Evolutionary conservation across 2,113 vertebrate species (phyloP).

Genomic region (Sterna hirundo): DNA sequence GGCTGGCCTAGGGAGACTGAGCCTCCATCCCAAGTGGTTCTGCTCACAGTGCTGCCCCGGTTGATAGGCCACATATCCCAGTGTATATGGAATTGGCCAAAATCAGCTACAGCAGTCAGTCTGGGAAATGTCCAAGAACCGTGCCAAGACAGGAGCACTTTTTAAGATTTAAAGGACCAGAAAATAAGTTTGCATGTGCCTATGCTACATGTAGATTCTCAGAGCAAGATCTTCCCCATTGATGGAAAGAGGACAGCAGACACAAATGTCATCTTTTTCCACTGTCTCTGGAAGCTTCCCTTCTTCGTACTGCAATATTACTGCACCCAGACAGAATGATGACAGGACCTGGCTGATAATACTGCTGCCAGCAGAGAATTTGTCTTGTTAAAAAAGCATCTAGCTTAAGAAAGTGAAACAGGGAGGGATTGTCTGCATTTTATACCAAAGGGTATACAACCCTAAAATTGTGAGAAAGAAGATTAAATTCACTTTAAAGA

Average conservation of each 20-base stretch:
- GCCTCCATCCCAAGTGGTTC: neutral
- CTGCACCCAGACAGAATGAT: neutral
- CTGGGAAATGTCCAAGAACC: neutral
- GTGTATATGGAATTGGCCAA: accelerated
- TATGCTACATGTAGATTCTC: neutral
- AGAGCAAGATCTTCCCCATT: neutral
- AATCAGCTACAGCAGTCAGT: neutral
- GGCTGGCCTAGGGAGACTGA: neutral
- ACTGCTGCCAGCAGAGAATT: neutral
- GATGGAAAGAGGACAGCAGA: neutral
- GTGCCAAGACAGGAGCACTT: neutral
- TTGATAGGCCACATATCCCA: neutral
- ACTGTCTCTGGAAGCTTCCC: neutral
- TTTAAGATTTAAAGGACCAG: neutral
- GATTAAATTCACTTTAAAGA: neutral
- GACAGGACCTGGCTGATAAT: neutral
- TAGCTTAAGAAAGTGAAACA: neutral
- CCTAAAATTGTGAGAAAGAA: neutral
- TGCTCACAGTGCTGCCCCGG: neutral
- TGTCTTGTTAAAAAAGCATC: neutral
- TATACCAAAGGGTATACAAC: neutral
- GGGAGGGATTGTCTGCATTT: neutral
- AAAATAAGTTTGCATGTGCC: neutral
- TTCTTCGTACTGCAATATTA: neutral
- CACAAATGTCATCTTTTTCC: neutral